phyloP scores from a whole-genome alignment of 2,113 vertebrate species.

The Gymnocephalus cernua region DNA sequence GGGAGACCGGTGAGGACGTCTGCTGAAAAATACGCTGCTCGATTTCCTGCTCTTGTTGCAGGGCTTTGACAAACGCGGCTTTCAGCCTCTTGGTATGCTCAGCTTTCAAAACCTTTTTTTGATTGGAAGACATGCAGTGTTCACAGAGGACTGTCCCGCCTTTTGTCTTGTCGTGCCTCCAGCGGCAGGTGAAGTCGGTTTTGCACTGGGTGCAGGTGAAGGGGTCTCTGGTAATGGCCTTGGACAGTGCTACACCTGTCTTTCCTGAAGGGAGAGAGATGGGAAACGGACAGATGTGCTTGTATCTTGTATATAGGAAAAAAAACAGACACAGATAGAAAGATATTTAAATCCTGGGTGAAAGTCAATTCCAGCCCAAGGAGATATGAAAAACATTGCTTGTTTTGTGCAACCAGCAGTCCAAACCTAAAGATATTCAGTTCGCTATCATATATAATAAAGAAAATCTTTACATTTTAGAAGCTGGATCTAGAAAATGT shows the following conservation, averaged over 20 bases:
- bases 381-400: background rate
- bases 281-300: slow-evolving; percentile 1
- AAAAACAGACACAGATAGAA: background rate
- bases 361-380: background rate
- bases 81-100: slow-evolving; percentile 97
- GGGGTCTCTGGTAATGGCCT: slow-evolving; percentile 84
- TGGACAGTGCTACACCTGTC: slow-evolving; percentile 69
- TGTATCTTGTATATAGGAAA: background rate
- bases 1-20: slow-evolving; percentile 77
- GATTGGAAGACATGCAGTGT: slow-evolving; percentile 95
- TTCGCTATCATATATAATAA: background rate
- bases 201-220: slow-evolving; percentile 93
- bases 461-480: background rate
- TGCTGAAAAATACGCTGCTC: slow-evolving; percentile 95
- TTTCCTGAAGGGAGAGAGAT: slow-evolving; percentile 64
- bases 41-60: slow-evolving; percentile 98
- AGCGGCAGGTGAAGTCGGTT: slow-evolving; percentile 98
- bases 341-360: background rate
- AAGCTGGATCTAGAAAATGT: background rate
- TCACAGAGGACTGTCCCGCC: slow-evolving; percentile 92
- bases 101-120: slow-evolving; percentile 95
- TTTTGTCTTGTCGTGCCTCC: slow-evolving; percentile 94
- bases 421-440: background rate
- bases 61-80: slow-evolving; percentile 95
- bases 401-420: background rate